These are phyloP conservation scores for Azorinus chamasolen DNA, from an alignment of 2,888 invertebrate species.

Conservation along the genomic window DNA sequence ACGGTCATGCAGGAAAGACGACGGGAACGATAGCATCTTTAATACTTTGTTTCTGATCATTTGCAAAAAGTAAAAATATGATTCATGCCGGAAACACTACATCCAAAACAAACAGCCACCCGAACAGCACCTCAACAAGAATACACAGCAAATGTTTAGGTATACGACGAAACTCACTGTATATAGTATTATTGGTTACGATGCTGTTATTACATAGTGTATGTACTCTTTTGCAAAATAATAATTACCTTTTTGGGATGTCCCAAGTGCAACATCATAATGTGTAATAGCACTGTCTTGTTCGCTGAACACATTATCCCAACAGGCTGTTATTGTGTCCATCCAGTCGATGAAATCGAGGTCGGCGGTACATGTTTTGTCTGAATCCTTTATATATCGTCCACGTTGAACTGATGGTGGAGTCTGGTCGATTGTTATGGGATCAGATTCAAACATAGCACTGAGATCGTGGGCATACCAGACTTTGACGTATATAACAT, in stretches of 20 bases:
- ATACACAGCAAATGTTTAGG: no score
- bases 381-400: constrained; percentile 53
- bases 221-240: no score
- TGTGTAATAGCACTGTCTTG: constrained; percentile 38
- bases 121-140: no score
- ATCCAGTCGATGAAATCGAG: constrained; percentile 58
- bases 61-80: no score
- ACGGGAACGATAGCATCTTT: no score
- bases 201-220: no score
- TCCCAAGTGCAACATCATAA: constrained; percentile 53
- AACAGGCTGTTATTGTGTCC: constrained; percentile 55
- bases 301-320: constrained; percentile 64
- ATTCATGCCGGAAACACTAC: no score
- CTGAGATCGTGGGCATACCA: constrained; percentile 53
- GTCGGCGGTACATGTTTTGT: constrained; percentile 48
- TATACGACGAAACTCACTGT: no score
- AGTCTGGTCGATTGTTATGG: constrained; percentile 60
- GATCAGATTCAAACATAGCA: constrained; percentile 38
- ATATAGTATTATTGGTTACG: no score
- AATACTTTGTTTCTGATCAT: no score
- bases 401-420: constrained; percentile 56
- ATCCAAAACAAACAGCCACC: no score
- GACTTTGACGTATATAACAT: constrained; percentile 56
- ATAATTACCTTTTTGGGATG: constrained; percentile 50
- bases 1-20: no score